These are phyloP conservation scores for Sebastes melanostomus DNA, from an alignment of 2,797 vertebrate species.

Conservation along the genomic window DNA sequence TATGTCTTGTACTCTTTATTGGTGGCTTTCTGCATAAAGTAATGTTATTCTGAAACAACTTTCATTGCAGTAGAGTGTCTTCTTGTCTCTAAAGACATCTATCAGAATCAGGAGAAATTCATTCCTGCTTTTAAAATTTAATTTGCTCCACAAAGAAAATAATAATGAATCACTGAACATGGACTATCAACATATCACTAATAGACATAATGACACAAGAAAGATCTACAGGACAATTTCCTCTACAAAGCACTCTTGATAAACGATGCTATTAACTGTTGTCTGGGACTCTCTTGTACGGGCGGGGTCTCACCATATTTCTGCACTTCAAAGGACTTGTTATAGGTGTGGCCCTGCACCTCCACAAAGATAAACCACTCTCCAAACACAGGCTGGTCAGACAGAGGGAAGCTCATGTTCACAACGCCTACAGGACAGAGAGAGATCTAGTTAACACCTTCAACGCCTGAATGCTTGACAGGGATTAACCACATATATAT, in stretches of 20 bases:
- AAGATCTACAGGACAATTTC: neutral
- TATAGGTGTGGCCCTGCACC: constrained; percentile 91
- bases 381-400: constrained; percentile 93
- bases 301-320: constrained; percentile 88
- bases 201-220: neutral
- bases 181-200: neutral
- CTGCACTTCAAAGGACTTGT: constrained; percentile 94
- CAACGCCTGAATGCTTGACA: neutral
- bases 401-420: constrained; percentile 93
- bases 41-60: neutral
- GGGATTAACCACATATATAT: neutral
- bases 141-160: neutral
- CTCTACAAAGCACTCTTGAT: neutral
- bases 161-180: neutral
- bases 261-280: neutral
- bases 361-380: constrained; percentile 93
- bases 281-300: neutral
- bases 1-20: neutral
- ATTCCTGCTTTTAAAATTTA: neutral
- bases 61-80: neutral
- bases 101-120: neutral
- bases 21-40: neutral
- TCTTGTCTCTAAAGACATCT: neutral
- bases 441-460: neutral
- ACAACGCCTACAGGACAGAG: constrained; percentile 82